phyloP scores from a whole-genome alignment of 2,113 vertebrate species.

The Hippocampus comes region DNA sequence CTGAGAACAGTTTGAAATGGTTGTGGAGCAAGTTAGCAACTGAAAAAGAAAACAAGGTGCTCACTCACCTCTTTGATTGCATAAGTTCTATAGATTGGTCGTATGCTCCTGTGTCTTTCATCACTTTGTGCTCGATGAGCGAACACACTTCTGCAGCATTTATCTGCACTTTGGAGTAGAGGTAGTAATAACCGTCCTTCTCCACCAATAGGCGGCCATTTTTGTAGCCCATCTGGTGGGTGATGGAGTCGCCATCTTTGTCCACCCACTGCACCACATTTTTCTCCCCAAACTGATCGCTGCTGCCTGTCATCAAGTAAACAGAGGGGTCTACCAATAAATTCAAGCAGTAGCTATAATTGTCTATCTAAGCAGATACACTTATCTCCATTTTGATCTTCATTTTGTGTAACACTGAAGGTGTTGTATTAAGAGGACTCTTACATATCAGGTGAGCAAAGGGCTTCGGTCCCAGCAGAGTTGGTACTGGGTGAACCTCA shows the following conservation, averaged over 20 bases:
- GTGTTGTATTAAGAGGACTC: not conserved
- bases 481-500: not conserved
- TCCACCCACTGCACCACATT: constrained; percentile 47
- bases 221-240: constrained; percentile 30
- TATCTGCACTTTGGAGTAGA: constrained; percentile 67
- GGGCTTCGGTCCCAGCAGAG: constrained; percentile 13
- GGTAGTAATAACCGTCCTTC: constrained; percentile 60
- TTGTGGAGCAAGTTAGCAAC: not conserved
- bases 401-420: not conserved
- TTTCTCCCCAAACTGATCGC: rapidly evolving
- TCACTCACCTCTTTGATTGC: constrained; percentile 55
- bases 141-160: constrained; percentile 28
- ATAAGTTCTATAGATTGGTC: constrained; percentile 40
- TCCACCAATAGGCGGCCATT: constrained; percentile 38
- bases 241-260: constrained; percentile 1
- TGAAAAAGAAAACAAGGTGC: constrained; percentile 9
- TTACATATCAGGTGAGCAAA: constrained; percentile 60
- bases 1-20: not conserved
- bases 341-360: not conserved
- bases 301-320: constrained; percentile 23
- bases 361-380: too few relatives aligned
- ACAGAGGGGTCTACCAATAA: not conserved
- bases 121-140: constrained; percentile 53
- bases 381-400: not conserved
- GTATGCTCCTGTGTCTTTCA: constrained; percentile 43